Evolutionary conservation across 2,888 invertebrate species (phyloP).

Genomic region (Frankliniella intonsa): DNA sequence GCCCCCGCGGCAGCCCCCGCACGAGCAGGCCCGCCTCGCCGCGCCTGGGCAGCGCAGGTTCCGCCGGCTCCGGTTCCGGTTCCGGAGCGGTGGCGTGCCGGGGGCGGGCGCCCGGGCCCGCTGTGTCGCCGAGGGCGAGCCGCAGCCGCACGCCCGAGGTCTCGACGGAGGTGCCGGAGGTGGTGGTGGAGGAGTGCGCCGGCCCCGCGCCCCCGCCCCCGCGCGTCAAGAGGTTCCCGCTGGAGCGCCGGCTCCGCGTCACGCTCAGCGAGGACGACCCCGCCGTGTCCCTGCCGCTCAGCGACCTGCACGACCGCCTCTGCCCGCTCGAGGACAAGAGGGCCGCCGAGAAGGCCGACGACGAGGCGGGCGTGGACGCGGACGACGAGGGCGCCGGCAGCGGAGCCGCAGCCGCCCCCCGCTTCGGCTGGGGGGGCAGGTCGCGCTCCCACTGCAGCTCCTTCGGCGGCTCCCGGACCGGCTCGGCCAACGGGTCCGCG

Average conservation of each 20-base stretch:
- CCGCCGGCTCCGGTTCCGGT: neutral
- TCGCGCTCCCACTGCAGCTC: neutral
- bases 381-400: neutral
- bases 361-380: neutral
- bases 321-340: neutral
- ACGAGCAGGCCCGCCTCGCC: neutral
- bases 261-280: neutral
- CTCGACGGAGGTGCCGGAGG: neutral
- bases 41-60: neutral
- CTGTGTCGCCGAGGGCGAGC: neutral
- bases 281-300: neutral
- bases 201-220: neutral
- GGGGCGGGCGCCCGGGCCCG: neutral
- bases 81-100: no score
- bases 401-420: neutral
- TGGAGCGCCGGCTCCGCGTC: neutral
- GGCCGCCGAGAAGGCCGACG: neutral
- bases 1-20: neutral
- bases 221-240: constrained; percentile 2
- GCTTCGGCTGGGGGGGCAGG: neutral
- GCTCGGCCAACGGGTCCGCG: neutral
- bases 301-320: neutral
- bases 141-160: neutral
- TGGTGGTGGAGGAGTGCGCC: constrained; percentile 9
- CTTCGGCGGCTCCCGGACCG: neutral